A percentile compares a stretch with the other conserved stretches of the same genome.
Evolutionary conservation across 1,140 invertebrate species (phyloP).

Genomic region (Zaprionus gabonicus): DNA sequence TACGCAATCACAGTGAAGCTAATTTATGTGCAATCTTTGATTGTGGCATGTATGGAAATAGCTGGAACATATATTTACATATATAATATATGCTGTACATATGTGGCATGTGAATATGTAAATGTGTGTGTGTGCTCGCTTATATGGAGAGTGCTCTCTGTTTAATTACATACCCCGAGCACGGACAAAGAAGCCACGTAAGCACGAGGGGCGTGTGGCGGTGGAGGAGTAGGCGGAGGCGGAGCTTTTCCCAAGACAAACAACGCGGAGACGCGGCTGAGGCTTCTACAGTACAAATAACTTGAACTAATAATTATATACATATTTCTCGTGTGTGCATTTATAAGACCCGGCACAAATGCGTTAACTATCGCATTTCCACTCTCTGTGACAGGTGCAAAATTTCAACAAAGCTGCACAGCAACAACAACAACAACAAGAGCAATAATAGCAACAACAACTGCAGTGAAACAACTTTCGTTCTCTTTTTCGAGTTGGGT

Average conservation of each 20-base stretch:
- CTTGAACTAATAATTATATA: slow-evolving; percentile 12
- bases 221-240: neutral
- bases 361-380: slow-evolving; percentile 39
- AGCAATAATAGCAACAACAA: slow-evolving; percentile 2
- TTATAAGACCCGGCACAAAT: slow-evolving; percentile 1
- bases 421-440: slow-evolving; percentile 9
- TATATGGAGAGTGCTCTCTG: neutral
- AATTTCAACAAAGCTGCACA: slow-evolving; percentile 50
- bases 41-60: neutral
- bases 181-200: slow-evolving; percentile 8
- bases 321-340: neutral
- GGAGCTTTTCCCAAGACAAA: neutral
- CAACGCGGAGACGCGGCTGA: neutral
- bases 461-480: slow-evolving; percentile 35
- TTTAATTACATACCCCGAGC: neutral
- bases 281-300: slow-evolving; percentile 2
- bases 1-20: neutral
- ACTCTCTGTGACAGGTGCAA: slow-evolving; percentile 46
- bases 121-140: neutral
- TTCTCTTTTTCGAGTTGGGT: slow-evolving; percentile 30
- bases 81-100: neutral
- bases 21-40: slow-evolving; percentile 1
- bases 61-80: too few species aligned
- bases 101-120: neutral
- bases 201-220: neutral